A percentile compares a stretch with the other conserved stretches of the same genome.
phyloP scores from a whole-genome alignment of 2,888 invertebrate genomes.

The Nephrotoma flavescens region DNA sequence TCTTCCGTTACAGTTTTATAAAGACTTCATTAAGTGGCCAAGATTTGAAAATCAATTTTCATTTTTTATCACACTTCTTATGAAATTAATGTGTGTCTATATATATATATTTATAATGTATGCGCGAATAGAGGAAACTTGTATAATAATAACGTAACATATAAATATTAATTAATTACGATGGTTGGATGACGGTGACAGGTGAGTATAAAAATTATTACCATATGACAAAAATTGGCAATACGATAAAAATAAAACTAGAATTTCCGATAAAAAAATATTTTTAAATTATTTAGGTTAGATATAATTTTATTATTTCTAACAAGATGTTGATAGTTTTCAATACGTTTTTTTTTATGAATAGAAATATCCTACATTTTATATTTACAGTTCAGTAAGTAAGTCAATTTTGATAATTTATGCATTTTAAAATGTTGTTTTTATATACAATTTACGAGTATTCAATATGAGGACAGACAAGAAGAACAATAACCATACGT shows the following conservation, averaged over 20 bases:
- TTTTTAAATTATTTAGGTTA: not conserved
- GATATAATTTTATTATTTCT: not conserved
- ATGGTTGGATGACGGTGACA: not conserved
- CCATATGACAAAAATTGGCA: not conserved
- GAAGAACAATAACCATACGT: not conserved
- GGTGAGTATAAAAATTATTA: not conserved
- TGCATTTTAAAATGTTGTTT: not conserved
- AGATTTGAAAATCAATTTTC: not conserved
- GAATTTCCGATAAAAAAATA: not conserved
- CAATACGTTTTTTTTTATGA: not conserved
- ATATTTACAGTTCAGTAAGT: not conserved
- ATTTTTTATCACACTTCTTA: not conserved
- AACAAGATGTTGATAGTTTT: not conserved
- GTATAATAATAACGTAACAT: not conserved
- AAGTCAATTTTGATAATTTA: not conserved
- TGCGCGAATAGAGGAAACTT: not conserved
- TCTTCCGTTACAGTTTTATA: not conserved
- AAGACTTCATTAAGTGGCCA: not conserved
- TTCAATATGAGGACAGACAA: not conserved
- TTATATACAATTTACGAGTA: not conserved
- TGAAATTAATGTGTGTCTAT: not conserved
- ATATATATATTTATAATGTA: not conserved
- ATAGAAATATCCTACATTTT: not conserved
- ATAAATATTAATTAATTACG: not conserved
- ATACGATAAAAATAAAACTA: not conserved